A percentile compares a stretch with the other conserved stretches of the same genome.
Evolutionary conservation across 2,888 invertebrate genomes (phyloP).

Genomic region (Schizotus pectinicornis): DNA sequence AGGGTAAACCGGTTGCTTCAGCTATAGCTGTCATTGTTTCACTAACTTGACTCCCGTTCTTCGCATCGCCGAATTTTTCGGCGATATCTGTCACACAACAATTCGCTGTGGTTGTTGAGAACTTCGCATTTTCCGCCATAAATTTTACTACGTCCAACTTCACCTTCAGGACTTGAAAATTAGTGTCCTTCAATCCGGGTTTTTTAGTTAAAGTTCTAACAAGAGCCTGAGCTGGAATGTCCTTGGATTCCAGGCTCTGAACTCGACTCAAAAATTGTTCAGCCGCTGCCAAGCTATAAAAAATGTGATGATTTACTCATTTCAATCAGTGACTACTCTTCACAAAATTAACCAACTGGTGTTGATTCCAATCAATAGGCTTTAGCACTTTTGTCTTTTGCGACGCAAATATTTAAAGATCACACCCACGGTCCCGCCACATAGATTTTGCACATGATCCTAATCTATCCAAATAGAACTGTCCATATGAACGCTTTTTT

Average conservation of each 20-base stretch:
- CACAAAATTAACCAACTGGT: no score
- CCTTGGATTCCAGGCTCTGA: constrained; percentile 66
- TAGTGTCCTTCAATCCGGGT: constrained; percentile 88
- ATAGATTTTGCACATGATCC: no score
- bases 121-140: constrained; percentile 76
- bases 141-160: constrained; percentile 80
- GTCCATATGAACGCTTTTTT: no score
- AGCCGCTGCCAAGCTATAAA: constrained; percentile 69
- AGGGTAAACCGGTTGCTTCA: constrained; percentile 78
- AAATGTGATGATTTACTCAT: neutral
- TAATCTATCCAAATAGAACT: no score
- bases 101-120: constrained; percentile 75
- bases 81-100: constrained; percentile 80
- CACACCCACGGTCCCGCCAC: no score
- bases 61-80: constrained; percentile 84
- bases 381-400: no score
- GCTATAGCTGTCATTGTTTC: constrained; percentile 78
- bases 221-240: constrained; percentile 76
- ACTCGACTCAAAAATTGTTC: constrained; percentile 73
- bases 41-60: constrained; percentile 73
- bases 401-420: no score
- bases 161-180: constrained; percentile 88
- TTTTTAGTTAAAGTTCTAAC: constrained; percentile 78
- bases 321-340: no score
- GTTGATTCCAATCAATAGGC: no score